Conservation (phyloP, 2,888 invertebrate species). For the Drosophila koepferae region DNA sequence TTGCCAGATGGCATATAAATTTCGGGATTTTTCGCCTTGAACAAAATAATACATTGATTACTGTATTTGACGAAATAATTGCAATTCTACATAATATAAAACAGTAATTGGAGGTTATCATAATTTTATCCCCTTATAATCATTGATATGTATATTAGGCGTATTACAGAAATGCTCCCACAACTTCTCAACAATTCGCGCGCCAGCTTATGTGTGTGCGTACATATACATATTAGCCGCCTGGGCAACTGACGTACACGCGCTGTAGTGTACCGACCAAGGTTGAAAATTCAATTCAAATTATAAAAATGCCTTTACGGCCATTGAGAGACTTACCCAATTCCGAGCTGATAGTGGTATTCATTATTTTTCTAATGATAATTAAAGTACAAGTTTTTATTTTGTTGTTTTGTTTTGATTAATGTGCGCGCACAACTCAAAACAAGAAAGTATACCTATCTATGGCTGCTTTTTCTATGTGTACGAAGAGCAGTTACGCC, state of each 20-base stretch:
- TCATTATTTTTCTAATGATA: conserved; percentile 23
- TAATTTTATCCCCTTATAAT: too few relatives aligned
- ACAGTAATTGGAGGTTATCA: too few relatives aligned
- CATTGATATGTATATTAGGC: too few relatives aligned
- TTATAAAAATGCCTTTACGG: conserved; percentile 35
- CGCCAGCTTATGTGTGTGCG: conserved; percentile 38
- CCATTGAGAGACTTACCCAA: conserved; percentile 37
- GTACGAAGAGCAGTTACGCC: conserved; percentile 38
- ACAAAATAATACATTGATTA: conserved; percentile 35
- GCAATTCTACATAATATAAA: not conserved
- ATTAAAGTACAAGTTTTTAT: not conserved
- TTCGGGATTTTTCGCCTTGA: conserved; percentile 48
- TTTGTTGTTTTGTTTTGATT: conserved; percentile 35
- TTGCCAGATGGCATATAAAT: conserved; percentile 36
- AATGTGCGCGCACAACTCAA: conserved; percentile 58
- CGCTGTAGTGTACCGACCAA: conserved; percentile 45
- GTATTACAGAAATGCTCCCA: not conserved
- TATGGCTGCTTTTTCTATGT: conserved; percentile 41
- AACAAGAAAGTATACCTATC: conserved; percentile 48
- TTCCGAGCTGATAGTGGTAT: conserved; percentile 32
- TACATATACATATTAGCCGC: conserved; percentile 31
- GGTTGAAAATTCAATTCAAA: conserved; percentile 79
- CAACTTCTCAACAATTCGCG: conserved; percentile 38
- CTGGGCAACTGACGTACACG: conserved; percentile 56
- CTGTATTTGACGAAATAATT: conserved; percentile 16